Evolutionary conservation across 2,888 invertebrate species (phyloP), one percentile per base, ranked within the genome.

Genomic region (Mythimna loreyi): DNA sequence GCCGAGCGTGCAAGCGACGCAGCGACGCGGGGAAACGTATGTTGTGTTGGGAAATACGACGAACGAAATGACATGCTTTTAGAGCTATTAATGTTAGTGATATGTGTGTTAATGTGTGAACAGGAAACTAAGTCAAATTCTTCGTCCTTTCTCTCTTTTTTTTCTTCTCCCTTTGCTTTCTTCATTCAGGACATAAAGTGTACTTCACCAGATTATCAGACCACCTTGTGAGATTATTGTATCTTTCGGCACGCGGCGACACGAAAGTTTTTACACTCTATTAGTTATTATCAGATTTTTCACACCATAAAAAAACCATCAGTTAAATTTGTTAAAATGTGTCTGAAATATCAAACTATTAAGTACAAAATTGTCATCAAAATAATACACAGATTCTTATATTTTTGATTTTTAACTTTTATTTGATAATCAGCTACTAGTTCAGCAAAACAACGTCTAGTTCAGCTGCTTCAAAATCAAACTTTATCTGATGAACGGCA

Each of bases 1-100:
- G 55, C 21, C 28, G 67, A 55, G 9, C 56, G 52, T 56, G 57
- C n/a, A 23, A 9, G 21, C 43, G 57, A 56, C 28, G 21, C 67
- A 13, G n/a, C 43, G 57, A 56, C 21, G 19, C 67, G 45, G 36
- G 53, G n/a, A 23, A 47, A 59, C 43, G 30, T 50, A 7, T 47
- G 53, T 36, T 23, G 50, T 71, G 23, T 33, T 52, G 52, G 25
- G 16, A 19, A 28, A 6, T 28, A 52, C 7, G 7, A 5, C 19
- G 3, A 19, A 25, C 28, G 3, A 25, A 28, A 28, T 7, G 19
- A 45, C 43, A n/a, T n/a, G n/a, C 19, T 45, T 45, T 2, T 8
- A n/a, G 43, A n/a, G 7, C 6, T 45, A 45, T 45, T 45, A 45
- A 45, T 45, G 43, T 7, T 45, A 19, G n/a, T 2, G n/a, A n/a